phyloP scores from a whole-genome alignment of 1,140 invertebrate species.

The Rhizoglyphus robini region DNA sequence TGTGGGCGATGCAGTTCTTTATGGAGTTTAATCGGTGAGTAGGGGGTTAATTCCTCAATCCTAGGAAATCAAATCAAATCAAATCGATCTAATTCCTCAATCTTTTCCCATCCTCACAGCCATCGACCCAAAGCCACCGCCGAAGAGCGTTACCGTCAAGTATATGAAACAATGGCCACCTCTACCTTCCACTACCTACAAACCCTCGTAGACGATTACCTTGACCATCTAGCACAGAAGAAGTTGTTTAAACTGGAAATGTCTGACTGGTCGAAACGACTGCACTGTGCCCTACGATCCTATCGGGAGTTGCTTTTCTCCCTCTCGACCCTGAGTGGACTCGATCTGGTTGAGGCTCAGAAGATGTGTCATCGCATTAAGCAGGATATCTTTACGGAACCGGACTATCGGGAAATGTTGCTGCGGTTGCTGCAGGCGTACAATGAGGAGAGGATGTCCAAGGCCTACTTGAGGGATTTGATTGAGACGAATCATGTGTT shows the following conservation, averaged over 20 bases:
- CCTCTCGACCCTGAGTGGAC: conserved; percentile 51
- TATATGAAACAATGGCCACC: conserved; percentile 78
- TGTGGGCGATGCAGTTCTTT: conserved; percentile 87
- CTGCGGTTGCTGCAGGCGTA: conserved; percentile 60
- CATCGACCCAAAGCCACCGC: conserved; percentile 25
- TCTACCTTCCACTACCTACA: conserved; percentile 83
- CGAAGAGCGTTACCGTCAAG: conserved; percentile 27
- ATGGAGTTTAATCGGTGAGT: conserved; percentile 93
- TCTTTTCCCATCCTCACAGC: too few relatives aligned
- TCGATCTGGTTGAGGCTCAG: conserved; percentile 20
- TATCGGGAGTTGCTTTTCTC: conserved; percentile 53
- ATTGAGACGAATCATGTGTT: conserved; percentile 80
- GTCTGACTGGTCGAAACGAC: conserved; percentile 56
- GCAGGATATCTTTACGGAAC: conserved; percentile 80
- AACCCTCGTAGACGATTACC: conserved; percentile 72
- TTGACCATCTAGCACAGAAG: conserved; percentile 74
- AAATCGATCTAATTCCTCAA: too few relatives aligned
- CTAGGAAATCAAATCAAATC: too few relatives aligned
- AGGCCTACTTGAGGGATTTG: conserved; percentile 68
- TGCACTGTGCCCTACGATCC: conserved; percentile 61
- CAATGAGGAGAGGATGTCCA: conserved; percentile 71
- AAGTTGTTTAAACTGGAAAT: conserved; percentile 30
- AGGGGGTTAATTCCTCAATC: too few relatives aligned
- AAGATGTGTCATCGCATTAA: conserved; percentile 60
- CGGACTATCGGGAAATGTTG: conserved; percentile 84